Evolutionary conservation across 2,113 vertebrate species (phyloP), one percentile per base, ranked within the genome.

Genomic region (Dunckerocampus dactyliophorus): DNA sequence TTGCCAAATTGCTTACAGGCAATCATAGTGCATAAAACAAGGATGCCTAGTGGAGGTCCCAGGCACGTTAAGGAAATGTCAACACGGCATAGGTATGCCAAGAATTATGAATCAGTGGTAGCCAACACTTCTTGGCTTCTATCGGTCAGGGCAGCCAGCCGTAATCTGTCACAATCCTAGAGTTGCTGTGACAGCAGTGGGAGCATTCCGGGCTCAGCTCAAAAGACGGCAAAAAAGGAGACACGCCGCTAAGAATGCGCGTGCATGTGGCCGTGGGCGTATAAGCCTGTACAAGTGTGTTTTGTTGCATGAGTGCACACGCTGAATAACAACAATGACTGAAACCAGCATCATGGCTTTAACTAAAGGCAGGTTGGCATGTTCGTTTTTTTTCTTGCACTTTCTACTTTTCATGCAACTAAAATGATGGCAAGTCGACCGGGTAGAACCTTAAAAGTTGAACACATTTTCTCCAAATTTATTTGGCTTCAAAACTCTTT

Each of bases 41-140:
- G 78, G 73, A 79, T 85, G 81, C 75, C 83, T 75, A 70, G 82
- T 62, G 80, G 85, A 88, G 86, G 87, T 88, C 85, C 80, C 63
- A 85, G 86, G 83, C 85, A 87, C 87, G 90, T 91, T 92, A 90
- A 90, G 87, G 88, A 89, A 89, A 87, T 74, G 87, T 90, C 90
- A 90, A 78, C 85, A 84, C 78, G 76, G 84, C 86, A 85, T 86
- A 85, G 87, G 89, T 89, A 87, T 76, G 72, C 75, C 80, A 85
- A 84, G 88, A 92, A 89, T 90, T 90, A 90, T 89, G 89, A 90
- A 88, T 90, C 87, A 89, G 81, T 79, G 87, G 88, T 79, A 77
- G 84, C 75, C 84, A 85, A 82, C 71, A 65, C 75, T 82, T 81
- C 75, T 74, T 81, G 79, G 76, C 85, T 86, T 71, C 79, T 69